Evolutionary conservation across 2,888 invertebrate genomes (phyloP).

Genomic region (Osmoderma eremita): DNA sequence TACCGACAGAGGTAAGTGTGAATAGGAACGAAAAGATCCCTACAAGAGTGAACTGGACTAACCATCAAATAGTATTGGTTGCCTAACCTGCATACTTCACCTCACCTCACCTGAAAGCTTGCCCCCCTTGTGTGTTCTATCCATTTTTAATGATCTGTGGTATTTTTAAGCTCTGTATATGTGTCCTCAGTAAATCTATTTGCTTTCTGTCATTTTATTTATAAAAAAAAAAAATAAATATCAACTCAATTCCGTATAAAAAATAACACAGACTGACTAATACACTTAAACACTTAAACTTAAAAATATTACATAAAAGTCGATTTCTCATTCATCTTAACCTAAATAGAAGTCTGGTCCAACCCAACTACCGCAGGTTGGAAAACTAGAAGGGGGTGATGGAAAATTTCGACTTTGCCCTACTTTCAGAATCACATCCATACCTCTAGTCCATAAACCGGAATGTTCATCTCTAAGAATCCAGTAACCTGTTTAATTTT

Average conservation of each 20-base stretch:
- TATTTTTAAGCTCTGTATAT: no score
- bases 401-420: slow-evolving; percentile 74
- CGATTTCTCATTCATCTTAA: slow-evolving; percentile 54
- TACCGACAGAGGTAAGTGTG: not conserved
- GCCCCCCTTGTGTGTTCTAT: no score
- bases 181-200: not conserved
- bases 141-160: no score
- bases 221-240: slow-evolving; percentile 36
- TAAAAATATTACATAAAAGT: slow-evolving; percentile 1
- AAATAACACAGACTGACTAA: slow-evolving; percentile 32
- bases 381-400: slow-evolving; percentile 76
- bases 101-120: no score
- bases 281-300: slow-evolving; percentile 7
- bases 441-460: slow-evolving; percentile 78
- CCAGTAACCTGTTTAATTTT: slow-evolving; percentile 68
- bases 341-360: slow-evolving; percentile 81
- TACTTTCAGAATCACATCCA: slow-evolving; percentile 79
- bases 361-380: slow-evolving; percentile 80
- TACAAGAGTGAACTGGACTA: no score
- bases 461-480: slow-evolving; percentile 81
- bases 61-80: no score
- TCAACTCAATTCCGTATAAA: slow-evolving; percentile 19
- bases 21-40: no score
- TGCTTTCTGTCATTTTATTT: slow-evolving; percentile 9
- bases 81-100: no score